Evolutionary conservation across 1,140 invertebrate genomes (phyloP).

Genomic region (Macrostomum lignano): DNA sequence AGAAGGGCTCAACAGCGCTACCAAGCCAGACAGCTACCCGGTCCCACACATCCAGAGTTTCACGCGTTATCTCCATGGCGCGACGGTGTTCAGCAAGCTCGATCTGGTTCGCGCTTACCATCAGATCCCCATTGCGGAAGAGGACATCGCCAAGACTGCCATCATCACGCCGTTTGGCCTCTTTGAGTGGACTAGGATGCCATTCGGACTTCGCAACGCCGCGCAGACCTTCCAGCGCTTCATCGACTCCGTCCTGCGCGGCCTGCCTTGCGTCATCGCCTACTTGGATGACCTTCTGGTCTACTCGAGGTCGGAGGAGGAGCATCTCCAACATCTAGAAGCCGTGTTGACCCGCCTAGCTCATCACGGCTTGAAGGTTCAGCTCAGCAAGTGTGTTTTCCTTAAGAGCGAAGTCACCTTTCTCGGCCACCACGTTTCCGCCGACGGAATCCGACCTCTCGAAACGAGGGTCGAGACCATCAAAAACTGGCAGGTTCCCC

Average conservation of each 20-base stretch:
- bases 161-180: conserved; percentile 10
- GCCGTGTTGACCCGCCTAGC: background rate
- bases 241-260: conserved; percentile 7
- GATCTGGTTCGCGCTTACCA: too few relatives aligned
- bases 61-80: too few relatives aligned
- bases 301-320: conserved; percentile 6
- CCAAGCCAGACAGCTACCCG: too few relatives aligned
- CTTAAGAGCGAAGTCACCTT: background rate
- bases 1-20: too few relatives aligned
- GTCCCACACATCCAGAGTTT: too few relatives aligned
- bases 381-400: background rate
- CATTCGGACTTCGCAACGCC: conserved; percentile 8
- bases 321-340: conserved; percentile 6
- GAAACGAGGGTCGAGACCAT: too few relatives aligned
- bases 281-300: conserved; percentile 11
- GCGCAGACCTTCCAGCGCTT: conserved; percentile 9
- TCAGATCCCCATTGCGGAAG: too few relatives aligned
- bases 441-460: too few relatives aligned
- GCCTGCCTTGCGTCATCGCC: conserved; percentile 5
- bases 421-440: background rate
- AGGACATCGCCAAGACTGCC: conserved; percentile 10
- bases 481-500: too few relatives aligned
- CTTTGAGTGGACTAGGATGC: conserved; percentile 9
- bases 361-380: background rate
- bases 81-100: too few relatives aligned